Percentiles rank a stretch among this genome's conserved stretches.
These are phyloP conservation scores for Petrolisthes cinctipes DNA, from an alignment of 2,888 invertebrate genomes.

Conservation along the genomic window DNA sequence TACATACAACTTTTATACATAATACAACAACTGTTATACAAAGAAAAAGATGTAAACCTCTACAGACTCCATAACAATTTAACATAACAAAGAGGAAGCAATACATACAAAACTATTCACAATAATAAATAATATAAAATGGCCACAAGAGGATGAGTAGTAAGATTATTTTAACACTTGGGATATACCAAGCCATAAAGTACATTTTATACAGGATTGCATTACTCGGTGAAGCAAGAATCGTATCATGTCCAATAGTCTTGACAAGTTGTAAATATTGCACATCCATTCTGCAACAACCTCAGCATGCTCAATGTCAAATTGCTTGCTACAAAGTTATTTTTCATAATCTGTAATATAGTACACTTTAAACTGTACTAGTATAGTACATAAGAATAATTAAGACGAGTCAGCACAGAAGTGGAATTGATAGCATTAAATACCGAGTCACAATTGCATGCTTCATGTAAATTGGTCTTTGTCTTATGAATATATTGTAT, in stretches of 20 bases:
- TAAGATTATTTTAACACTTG: constrained; percentile 10
- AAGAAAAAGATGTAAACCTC: constrained; percentile 42
- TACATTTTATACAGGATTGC: constrained; percentile 1
- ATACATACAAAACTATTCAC: constrained; percentile 51
- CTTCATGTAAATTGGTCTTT: too few species aligned
- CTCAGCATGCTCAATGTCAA: too few species aligned
- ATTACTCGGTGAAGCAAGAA: background rate
- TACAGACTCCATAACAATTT: constrained; percentile 37
- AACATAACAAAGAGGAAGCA: constrained; percentile 48
- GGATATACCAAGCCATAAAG: background rate
- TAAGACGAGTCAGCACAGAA: background rate
- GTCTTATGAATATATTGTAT: too few species aligned
- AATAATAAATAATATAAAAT: constrained; percentile 46
- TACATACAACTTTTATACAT: constrained; percentile 51
- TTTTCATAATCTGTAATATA: too few species aligned
- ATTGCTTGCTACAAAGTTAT: too few species aligned
- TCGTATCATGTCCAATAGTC: background rate
- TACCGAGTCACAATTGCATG: too few species aligned
- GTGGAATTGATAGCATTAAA: background rate
- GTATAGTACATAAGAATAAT: background rate
- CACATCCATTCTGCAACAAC: background rate
- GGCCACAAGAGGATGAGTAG: constrained; percentile 23
- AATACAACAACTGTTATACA: constrained; percentile 34
- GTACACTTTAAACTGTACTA: too few species aligned
- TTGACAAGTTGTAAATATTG: background rate